Evolutionary conservation across 1,140 invertebrate species (phyloP), one percentile per base, ranked within the genome.

Genomic region (Propsilocerus akamusi): DNA sequence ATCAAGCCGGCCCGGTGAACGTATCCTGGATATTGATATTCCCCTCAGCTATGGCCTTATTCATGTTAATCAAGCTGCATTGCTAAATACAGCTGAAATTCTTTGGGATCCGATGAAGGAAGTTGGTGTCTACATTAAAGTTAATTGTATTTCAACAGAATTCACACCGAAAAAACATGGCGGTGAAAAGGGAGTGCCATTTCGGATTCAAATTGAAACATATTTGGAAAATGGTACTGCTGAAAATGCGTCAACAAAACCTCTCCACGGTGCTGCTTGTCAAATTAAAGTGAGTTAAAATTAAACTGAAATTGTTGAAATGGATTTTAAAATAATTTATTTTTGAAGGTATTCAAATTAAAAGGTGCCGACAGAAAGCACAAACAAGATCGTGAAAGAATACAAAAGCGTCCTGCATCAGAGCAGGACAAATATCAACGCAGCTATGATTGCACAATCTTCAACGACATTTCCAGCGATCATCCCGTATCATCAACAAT

Each of bases 111-210:
- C 92, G 1, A 86, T 87, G 2, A 96, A 96, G 62, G 92, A 96
- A 72, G 87, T 92, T 54, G 91, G 91, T 22, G 83, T 91, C 52
- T 93, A 91, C 59, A 82, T 93, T 53, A 90, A 90, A 74, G 83
- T 97, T 3, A 93, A 97, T 67, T 96, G 91, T 63, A 97, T 97
- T 52, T 95, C 90, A 53, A 97, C 94, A 3, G 94, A 97, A 68
- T 97, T 97, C 63, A 97, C 94, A 1, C 88, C 91, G 1, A 96
- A 96, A 62, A 97, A 97, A 64, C 94, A 97, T 68, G 94, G 94
- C 24, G 93, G 94, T 4, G 93, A 97, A 66, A 97, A 97, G 65
- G 94, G 93, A 5, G 92, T 97, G 10, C 93, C 93, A 24, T 97
- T 97, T 69, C 76, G 93, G 20, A 83, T 97, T 53, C 89, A 96